Evolutionary conservation across 2,888 invertebrate genomes (phyloP).

Genomic region (Achlya flavicornis): DNA sequence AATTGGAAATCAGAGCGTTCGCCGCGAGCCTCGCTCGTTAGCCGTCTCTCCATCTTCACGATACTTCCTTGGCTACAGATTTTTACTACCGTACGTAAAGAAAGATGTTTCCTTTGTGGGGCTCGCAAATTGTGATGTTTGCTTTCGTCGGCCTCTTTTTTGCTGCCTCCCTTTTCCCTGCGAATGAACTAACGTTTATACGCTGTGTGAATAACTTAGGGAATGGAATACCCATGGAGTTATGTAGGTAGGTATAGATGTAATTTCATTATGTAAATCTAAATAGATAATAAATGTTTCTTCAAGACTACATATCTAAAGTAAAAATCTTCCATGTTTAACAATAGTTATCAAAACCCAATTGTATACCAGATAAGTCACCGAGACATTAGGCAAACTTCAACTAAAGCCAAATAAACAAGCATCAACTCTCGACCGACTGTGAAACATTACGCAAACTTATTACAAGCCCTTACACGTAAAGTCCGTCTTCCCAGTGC

Average conservation of each 20-base stretch:
- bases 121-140: conserved; percentile 63
- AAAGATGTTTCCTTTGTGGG: conserved; percentile 71
- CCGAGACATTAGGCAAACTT: neutral
- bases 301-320: neutral
- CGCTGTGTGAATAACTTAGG: neutral
- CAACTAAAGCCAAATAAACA: conserved; percentile 14
- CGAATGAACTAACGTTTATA: conserved; percentile 20
- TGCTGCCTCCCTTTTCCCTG: conserved; percentile 31
- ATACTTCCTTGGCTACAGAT: conserved; percentile 74
- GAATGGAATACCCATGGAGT: too few species aligned
- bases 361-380: neutral
- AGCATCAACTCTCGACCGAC: conserved; percentile 17
- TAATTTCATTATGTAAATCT: neutral
- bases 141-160: conserved; percentile 44
- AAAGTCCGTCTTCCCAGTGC: conserved; percentile 57
- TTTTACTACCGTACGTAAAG: conserved; percentile 67
- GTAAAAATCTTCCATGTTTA: neutral
- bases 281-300: neutral
- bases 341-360: neutral
- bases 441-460: conserved; percentile 43
- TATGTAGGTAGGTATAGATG: too few species aligned
- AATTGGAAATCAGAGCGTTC: conserved; percentile 84
- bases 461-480: conserved; percentile 56
- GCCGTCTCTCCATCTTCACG: conserved; percentile 74
- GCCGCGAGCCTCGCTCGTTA: conserved; percentile 77